These are phyloP conservation scores for Panonychus citri DNA, from an alignment of 1,140 invertebrate genomes.

Conservation along the genomic window DNA sequence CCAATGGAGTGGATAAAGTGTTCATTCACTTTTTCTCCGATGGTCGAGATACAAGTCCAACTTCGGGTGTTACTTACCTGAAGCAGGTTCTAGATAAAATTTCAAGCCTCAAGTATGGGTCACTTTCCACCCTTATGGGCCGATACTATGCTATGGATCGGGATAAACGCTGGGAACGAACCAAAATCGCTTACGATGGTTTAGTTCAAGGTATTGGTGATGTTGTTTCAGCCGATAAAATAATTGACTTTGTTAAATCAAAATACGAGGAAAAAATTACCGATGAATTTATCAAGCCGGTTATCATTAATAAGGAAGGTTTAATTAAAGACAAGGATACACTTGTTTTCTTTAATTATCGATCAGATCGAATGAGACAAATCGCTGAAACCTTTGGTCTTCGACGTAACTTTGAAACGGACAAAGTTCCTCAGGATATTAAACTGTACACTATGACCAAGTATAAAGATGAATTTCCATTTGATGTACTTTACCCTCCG, in stretches of 20 bases:
- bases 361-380: slow-evolving; percentile 27
- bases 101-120: slow-evolving; percentile 20
- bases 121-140: slow-evolving; percentile 25
- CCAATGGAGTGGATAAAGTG: slow-evolving; percentile 22
- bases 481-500: slow-evolving; percentile 24
- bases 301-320: slow-evolving; percentile 22
- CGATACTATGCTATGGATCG: slow-evolving; percentile 31
- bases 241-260: slow-evolving; percentile 18
- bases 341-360: slow-evolving; percentile 26
- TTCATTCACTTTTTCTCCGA: slow-evolving; percentile 28
- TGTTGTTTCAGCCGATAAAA: slow-evolving; percentile 15
- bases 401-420: slow-evolving; percentile 21
- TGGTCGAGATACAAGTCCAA: slow-evolving; percentile 28
- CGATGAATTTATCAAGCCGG: slow-evolving; percentile 29
- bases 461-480: slow-evolving; percentile 27
- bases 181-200: slow-evolving; percentile 28
- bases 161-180: slow-evolving; percentile 26
- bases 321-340: slow-evolving; percentile 25
- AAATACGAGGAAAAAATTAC: slow-evolving; percentile 17
- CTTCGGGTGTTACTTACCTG: slow-evolving; percentile 19
- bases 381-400: slow-evolving; percentile 25
- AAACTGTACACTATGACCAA: slow-evolving; percentile 24
- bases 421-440: slow-evolving; percentile 18
- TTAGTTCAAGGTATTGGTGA: slow-evolving; percentile 24
- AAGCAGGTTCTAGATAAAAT: slow-evolving; percentile 14